Percentiles rank a stretch among this genome's conserved stretches.
Conservation (phyloP, 2,888 invertebrate genomes). For the Sturmia bella region DNA sequence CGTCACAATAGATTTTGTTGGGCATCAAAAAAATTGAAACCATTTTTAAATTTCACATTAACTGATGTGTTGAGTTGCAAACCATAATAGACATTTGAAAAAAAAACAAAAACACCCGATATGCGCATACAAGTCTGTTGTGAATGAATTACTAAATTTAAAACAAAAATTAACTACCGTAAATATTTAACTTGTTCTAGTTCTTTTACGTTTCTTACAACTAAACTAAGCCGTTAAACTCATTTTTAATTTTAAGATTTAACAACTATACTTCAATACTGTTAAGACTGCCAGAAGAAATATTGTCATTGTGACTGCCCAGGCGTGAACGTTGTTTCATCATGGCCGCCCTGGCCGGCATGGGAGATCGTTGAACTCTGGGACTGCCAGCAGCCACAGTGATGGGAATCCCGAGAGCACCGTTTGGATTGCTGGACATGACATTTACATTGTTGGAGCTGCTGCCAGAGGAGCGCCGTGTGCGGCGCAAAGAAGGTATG, state of each 20-base stretch:
- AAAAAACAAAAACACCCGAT: too few relatives aligned
- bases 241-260: too few relatives aligned
- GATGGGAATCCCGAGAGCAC: constrained; percentile 78
- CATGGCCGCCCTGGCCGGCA: constrained; percentile 78
- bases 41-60: too few relatives aligned
- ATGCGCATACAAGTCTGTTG: background rate
- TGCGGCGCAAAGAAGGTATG: constrained; percentile 80
- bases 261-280: constrained; percentile 81
- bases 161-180: constrained; percentile 44
- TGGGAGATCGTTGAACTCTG: constrained; percentile 81
- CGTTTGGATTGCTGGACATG: constrained; percentile 69
- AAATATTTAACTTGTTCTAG: constrained; percentile 3
- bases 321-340: constrained; percentile 80
- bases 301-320: constrained; percentile 82
- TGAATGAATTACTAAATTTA: constrained; percentile 30
- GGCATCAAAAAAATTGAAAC: too few relatives aligned
- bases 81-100: too few relatives aligned
- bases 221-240: background rate
- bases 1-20: too few relatives aligned
- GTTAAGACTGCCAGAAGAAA: constrained; percentile 82
- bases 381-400: constrained; percentile 79
- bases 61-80: too few relatives aligned
- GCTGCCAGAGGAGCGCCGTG: constrained; percentile 77
- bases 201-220: background rate
- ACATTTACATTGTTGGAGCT: constrained; percentile 72